Conservation (phyloP, 2,888 invertebrate genomes). For the Athrips mouffetella region DNA sequence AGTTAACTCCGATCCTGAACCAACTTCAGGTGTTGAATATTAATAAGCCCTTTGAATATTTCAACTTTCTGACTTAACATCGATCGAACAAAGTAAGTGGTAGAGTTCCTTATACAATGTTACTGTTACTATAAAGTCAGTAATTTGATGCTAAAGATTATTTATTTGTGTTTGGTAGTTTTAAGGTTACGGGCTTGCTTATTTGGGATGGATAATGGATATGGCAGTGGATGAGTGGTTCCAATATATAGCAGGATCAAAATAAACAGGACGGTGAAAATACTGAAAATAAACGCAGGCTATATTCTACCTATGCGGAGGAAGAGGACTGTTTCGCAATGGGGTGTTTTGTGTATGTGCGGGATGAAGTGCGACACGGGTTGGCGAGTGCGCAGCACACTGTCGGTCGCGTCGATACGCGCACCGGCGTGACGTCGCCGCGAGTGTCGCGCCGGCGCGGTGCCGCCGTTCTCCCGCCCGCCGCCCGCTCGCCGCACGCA, state of each 20-base stretch:
- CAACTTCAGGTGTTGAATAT: conserved; percentile 3
- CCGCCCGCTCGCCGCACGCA: conserved; percentile 38
- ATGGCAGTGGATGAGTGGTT: neutral
- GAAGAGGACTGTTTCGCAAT: conserved; percentile 45
- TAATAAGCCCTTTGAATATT: neutral
- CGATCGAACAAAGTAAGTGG: neutral
- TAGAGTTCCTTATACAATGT: neutral
- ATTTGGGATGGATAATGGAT: neutral
- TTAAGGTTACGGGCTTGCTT: neutral
- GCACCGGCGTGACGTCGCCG: conserved; percentile 59
- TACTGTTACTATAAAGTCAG: too few relatives aligned
- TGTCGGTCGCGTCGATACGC: conserved; percentile 51
- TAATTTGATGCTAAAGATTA: too few relatives aligned
- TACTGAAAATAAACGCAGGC: conserved; percentile 45
- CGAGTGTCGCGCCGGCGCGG: conserved; percentile 46
- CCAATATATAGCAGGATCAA: conserved; percentile 38
- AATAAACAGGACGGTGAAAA: conserved; percentile 47
- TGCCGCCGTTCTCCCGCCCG: conserved; percentile 25
- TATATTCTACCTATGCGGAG: conserved; percentile 28
- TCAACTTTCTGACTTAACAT: neutral
- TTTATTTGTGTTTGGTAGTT: too few relatives aligned
- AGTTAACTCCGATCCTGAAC: conserved; percentile 4
- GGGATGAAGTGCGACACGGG: conserved; percentile 53
- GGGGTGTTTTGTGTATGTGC: conserved; percentile 62
- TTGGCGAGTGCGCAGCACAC: conserved; percentile 36